Percentiles rank a stretch among this genome's conserved stretches.
phyloP scores from a whole-genome alignment of 2,888 invertebrate genomes.

The Emmelina monodactyla region DNA sequence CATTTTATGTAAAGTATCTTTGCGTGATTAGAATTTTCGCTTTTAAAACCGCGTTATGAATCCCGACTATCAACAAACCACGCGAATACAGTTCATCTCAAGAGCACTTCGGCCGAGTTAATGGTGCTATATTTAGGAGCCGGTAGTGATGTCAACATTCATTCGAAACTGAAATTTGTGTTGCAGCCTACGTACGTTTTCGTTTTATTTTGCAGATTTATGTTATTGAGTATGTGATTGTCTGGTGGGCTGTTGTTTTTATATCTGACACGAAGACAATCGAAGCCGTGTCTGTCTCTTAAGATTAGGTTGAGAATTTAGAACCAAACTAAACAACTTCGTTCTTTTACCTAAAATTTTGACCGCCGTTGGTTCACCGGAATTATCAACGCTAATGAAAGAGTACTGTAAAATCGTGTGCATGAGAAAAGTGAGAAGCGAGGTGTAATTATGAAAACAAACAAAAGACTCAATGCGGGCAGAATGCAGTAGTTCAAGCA shows the following conservation, averaged over 20 bases:
- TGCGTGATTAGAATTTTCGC: too few relatives aligned
- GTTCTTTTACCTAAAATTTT: too few relatives aligned
- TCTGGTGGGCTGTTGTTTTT: too few relatives aligned
- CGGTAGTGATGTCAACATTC: conserved; percentile 36
- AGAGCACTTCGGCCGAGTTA: conserved; percentile 31
- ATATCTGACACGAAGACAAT: too few relatives aligned
- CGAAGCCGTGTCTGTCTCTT: too few relatives aligned
- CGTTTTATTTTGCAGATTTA: too few relatives aligned
- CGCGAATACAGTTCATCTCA: conserved; percentile 18
- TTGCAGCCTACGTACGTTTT: conserved; percentile 22
- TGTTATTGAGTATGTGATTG: too few relatives aligned
- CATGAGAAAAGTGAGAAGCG: conserved; percentile 14
- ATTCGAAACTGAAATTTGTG: conserved; percentile 35
- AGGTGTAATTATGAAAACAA: conserved; percentile 42
- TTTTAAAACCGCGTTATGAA: too few relatives aligned
- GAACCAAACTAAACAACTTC: too few relatives aligned
- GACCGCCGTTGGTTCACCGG: too few relatives aligned
- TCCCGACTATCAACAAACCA: neutral
- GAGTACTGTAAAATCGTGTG: conserved; percentile 10
- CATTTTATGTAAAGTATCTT: neutral
- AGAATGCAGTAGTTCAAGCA: conserved; percentile 29
- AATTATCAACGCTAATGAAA: too few relatives aligned
- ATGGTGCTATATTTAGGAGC: conserved; percentile 36
- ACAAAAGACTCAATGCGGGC: conserved; percentile 32
- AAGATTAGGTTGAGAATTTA: too few relatives aligned